Evolutionary conservation across 2,113 vertebrate genomes (phyloP), one percentile per base, ranked within the genome.

Genomic region (Dromaius novaehollandiae): DNA sequence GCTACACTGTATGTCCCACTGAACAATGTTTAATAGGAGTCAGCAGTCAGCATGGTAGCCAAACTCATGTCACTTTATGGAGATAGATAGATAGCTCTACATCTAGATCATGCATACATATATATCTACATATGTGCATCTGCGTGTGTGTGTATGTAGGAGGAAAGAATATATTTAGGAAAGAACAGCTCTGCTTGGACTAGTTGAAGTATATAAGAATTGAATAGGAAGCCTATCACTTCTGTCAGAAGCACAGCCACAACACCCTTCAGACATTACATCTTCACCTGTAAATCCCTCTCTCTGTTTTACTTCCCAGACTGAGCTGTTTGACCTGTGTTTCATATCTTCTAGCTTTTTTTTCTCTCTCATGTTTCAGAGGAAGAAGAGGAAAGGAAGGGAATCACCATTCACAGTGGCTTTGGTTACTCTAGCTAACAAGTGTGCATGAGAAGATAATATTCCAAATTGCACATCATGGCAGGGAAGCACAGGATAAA

Each of bases 51-150:
- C 38, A 6, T 61, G 28, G 13, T 40, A 36, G 55, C 55, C 55
- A 56, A 56, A 56, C 26, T 56, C 14, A 9, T 58, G 3, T 5
- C 22, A 18, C 4, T 18, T 89, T 15, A 8, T 9, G 25, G 28
- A 51, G 18, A 51, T 0, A 9, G n/a, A n/a, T n/a, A n/a, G 32
- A 34, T 46, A 50, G 66, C 0, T 1, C 0, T 44, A 7, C 9
- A n/a, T 32, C 6, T 46, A 65, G 2, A 56, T 77, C 56, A 58
- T 32, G 9, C 56, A 4, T 22, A 11, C 9, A 2, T 44, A 19
- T 11, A 15, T 3, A 44, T 21, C 40, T 26, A 11, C 21, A 4
- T 2, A 4, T 21, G 7, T 26, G n/a, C 69, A 0, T 7, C 6
- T n/a, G 12, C 8, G 21, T 24, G 25, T 60, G n/a, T n/a, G 2